These are phyloP conservation scores for Chymomyza fuscimana DNA, from an alignment of 2,888 invertebrate genomes.

Conservation along the genomic window DNA sequence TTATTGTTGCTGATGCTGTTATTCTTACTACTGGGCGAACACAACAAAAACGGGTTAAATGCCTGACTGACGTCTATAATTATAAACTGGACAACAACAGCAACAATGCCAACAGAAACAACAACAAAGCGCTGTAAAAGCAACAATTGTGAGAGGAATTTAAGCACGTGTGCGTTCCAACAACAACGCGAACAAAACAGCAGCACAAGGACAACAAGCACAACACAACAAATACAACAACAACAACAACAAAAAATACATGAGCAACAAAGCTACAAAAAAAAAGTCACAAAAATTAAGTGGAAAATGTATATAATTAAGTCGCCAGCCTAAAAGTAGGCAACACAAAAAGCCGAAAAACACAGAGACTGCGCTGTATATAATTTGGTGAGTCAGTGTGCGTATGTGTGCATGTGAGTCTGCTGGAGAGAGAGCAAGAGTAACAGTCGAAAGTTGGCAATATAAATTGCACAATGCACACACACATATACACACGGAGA, in stretches of 20 bases:
- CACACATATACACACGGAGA: background rate
- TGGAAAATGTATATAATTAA: slow-evolving; percentile 67
- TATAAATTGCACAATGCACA: background rate
- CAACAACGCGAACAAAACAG: slow-evolving; percentile 5
- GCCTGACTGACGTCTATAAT: slow-evolving; percentile 74
- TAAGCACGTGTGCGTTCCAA: slow-evolving; percentile 50
- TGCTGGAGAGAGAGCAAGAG: background rate
- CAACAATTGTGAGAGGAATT: slow-evolving; percentile 51
- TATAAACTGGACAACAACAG: slow-evolving; percentile 60
- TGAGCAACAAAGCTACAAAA: slow-evolving; percentile 4
- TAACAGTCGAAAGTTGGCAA: background rate
- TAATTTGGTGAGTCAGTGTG: background rate
- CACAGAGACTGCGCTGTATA: background rate
- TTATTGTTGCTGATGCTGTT: slow-evolving; percentile 5
- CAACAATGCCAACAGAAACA: slow-evolving; percentile 25
- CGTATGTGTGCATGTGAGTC: background rate
- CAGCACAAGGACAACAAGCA: background rate
- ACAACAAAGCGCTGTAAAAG: slow-evolving; percentile 36
- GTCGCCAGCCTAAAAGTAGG: slow-evolving; percentile 61
- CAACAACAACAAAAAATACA: slow-evolving; percentile 13
- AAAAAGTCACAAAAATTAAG: slow-evolving; percentile 42
- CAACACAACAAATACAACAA: background rate
- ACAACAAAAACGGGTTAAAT: slow-evolving; percentile 65
- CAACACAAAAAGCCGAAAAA: slow-evolving; percentile 40
- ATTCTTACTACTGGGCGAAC: slow-evolving; percentile 34